phyloP scores from a whole-genome alignment of 2,797 vertebrate genomes.

The Aphelocoma californica region DNA sequence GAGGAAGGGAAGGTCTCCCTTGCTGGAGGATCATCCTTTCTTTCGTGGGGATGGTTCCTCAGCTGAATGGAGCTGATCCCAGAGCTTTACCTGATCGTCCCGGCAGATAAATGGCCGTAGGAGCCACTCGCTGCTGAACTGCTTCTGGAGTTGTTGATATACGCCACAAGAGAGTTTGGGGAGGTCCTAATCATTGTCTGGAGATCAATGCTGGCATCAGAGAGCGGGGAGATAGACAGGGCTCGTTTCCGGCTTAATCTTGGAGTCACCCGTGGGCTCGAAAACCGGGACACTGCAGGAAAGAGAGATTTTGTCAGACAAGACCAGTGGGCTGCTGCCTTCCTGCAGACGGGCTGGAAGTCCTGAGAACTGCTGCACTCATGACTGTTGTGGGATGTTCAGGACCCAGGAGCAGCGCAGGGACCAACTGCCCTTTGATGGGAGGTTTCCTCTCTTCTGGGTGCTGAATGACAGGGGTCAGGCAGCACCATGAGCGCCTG shows the following conservation, averaged over 20 bases:
- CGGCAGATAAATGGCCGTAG: constrained; percentile 92
- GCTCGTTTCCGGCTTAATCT: constrained; percentile 90
- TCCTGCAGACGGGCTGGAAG: accelerated
- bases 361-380: neutral
- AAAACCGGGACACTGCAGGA: constrained; percentile 87
- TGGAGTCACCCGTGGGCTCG: constrained; percentile 88
- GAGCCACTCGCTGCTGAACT: constrained; percentile 92
- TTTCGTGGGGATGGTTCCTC: accelerated
- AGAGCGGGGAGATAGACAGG: constrained; percentile 90
- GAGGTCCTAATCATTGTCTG: constrained; percentile 97
- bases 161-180: constrained; percentile 93
- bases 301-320: constrained; percentile 10
- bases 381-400: neutral
- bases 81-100: constrained; percentile 83
- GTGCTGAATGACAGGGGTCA: neutral
- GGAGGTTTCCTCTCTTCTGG: neutral
- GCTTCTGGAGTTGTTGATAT: constrained; percentile 96
- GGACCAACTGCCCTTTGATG: neutral
- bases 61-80: accelerated
- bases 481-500: accelerated
- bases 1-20: neutral
- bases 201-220: constrained; percentile 93
- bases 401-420: neutral
- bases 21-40: neutral
- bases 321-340: neutral